These are phyloP conservation scores for Rhynchotus rufescens DNA, from an alignment of 2,797 vertebrate species.

Conservation along the genomic window DNA sequence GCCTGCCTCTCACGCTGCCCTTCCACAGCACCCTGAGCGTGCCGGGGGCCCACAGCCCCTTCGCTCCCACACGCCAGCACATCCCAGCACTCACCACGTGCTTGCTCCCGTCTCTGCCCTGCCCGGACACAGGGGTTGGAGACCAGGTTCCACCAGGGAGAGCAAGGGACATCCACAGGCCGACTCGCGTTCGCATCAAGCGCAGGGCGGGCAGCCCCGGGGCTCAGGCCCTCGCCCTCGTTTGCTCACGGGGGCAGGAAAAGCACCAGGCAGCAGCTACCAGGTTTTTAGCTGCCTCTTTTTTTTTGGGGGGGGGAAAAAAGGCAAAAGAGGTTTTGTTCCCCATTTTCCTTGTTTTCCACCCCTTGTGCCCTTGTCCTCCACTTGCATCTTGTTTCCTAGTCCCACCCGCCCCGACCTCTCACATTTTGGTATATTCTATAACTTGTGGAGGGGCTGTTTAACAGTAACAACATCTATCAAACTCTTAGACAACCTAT, in stretches of 20 bases:
- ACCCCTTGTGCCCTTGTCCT: too few species aligned
- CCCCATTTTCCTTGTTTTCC: too few species aligned
- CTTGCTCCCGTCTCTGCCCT: not conserved
- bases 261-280: too few species aligned
- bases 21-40: not conserved
- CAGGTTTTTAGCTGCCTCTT: too few species aligned
- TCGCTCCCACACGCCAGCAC: not conserved
- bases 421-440: not conserved
- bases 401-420: too few species aligned
- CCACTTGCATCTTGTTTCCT: too few species aligned
- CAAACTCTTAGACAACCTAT: not conserved
- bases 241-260: not conserved
- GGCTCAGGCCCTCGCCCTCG: rapidly evolving
- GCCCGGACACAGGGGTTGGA: not conserved
- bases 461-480: not conserved
- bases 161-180: not conserved
- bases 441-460: not conserved
- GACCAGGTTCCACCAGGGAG: not conserved
- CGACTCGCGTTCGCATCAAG: rapidly evolving
- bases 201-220: not conserved
- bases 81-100: not conserved
- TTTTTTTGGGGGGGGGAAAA: too few species aligned
- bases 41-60: too few species aligned
- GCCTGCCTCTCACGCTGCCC: not conserved
- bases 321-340: too few species aligned